Evolutionary conservation across 64 coral and sea anemone species (phyloP).

Genomic region (Acropora yongei): DNA sequence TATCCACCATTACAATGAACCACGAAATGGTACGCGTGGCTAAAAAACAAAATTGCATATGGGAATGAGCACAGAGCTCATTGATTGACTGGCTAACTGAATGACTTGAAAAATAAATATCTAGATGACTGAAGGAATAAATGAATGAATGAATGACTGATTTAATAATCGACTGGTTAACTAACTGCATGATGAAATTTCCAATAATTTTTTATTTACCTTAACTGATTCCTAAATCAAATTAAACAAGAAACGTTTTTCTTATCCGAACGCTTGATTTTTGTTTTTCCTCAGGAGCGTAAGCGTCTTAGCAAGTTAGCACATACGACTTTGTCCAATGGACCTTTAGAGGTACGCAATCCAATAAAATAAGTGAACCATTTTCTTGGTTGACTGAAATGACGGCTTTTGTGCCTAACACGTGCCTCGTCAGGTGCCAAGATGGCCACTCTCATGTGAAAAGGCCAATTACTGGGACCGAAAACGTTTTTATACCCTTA

Average conservation of each 20-base stretch:
- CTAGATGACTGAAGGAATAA: not conserved
- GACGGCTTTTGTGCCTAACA: no score
- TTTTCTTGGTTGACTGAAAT: not conserved
- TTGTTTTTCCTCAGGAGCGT: slow-evolving; percentile 18
- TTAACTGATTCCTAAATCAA: no score
- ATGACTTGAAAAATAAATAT: not conserved
- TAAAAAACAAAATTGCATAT: not conserved
- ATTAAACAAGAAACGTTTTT: no score
- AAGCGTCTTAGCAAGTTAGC: slow-evolving; percentile 42
- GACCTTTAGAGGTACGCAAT: slow-evolving; percentile 48
- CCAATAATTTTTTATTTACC: no score
- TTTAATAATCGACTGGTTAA: not conserved
- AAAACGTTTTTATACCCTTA: no score
- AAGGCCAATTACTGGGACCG: no score
- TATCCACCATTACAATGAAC: slow-evolving; percentile 81
- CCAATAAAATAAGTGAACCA: not conserved
- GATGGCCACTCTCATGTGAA: no score
- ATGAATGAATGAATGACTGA: not conserved
- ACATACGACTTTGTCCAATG: slow-evolving; percentile 45
- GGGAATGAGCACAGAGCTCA: not conserved
- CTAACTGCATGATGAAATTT: not conserved
- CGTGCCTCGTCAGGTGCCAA: no score
- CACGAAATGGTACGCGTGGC: slow-evolving; percentile 82
- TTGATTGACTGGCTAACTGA: not conserved
- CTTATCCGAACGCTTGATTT: not conserved